Conservation (phyloP, 2,888 invertebrate genomes). For the Parelbella ahira region DNA sequence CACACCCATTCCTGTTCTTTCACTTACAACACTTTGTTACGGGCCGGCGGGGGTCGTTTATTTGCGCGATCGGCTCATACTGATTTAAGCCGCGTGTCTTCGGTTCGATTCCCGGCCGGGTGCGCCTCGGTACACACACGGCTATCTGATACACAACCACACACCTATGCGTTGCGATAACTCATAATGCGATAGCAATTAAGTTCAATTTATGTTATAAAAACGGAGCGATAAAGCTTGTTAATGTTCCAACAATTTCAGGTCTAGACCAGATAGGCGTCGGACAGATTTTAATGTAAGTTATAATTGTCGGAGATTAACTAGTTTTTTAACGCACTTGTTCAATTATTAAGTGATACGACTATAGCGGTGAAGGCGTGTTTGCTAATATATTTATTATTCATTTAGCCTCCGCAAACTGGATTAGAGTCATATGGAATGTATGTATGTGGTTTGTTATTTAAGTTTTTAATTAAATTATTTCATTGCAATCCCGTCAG, state of each 20-base stretch:
- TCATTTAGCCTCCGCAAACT: no score
- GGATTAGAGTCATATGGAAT: no score
- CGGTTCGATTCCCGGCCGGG: conserved; percentile 56
- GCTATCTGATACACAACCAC: conserved; percentile 31
- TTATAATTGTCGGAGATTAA: conserved; percentile 35
- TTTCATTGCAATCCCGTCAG: no score
- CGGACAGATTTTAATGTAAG: conserved; percentile 37
- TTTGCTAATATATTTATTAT: conserved; percentile 3
- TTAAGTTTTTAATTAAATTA: no score
- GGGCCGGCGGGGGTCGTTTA: conserved; percentile 35
- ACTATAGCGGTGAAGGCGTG: conserved; percentile 2
- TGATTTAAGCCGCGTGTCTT: conserved; percentile 72
- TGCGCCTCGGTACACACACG: conserved; percentile 39
- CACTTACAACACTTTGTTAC: conserved; percentile 63
- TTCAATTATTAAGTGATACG: conserved; percentile 20
- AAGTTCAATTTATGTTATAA: not conserved
- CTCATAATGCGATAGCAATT: not conserved
- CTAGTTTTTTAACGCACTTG: conserved; percentile 21
- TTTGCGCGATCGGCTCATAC: conserved; percentile 59
- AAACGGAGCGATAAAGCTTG: conserved; percentile 30
- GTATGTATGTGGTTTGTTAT: no score
- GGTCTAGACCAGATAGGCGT: conserved; percentile 35
- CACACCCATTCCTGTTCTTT: conserved; percentile 38
- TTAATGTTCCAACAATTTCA: conserved; percentile 50
- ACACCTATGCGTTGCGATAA: conserved; percentile 11